A percentile compares a stretch with the other conserved stretches of the same genome.
Conservation (phyloP, 2,113 vertebrate species). For the Sturnira hondurensis region DNA sequence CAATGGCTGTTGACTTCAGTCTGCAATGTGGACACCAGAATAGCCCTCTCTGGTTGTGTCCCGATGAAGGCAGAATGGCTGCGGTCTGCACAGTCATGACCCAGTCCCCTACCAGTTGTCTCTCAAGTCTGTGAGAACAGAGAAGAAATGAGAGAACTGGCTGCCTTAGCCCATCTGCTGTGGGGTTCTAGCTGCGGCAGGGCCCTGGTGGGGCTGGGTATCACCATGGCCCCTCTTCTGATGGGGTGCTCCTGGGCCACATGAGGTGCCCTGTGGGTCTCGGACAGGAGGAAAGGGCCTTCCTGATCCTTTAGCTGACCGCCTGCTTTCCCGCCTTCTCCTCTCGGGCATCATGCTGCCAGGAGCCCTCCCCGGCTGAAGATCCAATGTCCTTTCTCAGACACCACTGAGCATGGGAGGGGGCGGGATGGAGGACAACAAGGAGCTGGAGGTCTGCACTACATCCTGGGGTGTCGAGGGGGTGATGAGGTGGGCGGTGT, state of each 20-base stretch:
- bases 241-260: neutral
- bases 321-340: too few relatives aligned
- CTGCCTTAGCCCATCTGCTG: rapidly evolving
- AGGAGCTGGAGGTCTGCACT: rapidly evolving
- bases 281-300: neutral
- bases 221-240: rapidly evolving
- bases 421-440: neutral
- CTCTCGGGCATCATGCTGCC: rapidly evolving
- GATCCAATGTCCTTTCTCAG: neutral
- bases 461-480: neutral
- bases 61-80: rapidly evolving
- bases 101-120: neutral
- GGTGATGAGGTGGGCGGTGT: neutral
- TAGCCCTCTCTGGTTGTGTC: rapidly evolving
- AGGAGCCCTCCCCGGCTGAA: neutral
- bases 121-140: neutral
- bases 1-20: neutral
- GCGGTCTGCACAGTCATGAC: too few relatives aligned
- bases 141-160: rapidly evolving
- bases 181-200: neutral
- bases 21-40: neutral
- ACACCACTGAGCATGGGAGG: neutral
- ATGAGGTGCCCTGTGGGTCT: rapidly evolving
- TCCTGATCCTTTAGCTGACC: rapidly evolving
- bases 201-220: neutral